A percentile compares a stretch with the other conserved stretches of the same genome.
Conservation (phyloP, 92 coral and sea anemone species). For the Plumapathes pennacea region DNA sequence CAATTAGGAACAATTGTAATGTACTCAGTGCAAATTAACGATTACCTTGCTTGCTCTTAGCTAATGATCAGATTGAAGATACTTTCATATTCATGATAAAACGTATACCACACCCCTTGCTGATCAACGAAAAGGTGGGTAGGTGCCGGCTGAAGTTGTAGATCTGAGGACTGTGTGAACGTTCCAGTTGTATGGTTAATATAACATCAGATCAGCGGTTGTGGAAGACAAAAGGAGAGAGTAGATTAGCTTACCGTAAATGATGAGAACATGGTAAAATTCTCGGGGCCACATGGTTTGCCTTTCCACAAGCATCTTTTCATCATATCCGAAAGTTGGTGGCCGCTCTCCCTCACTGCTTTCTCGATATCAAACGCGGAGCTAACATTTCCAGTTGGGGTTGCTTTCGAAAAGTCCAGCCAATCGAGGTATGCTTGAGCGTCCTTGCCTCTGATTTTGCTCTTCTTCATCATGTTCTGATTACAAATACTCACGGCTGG, state of each 20-base stretch:
- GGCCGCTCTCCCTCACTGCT: slow-evolving; percentile 37
- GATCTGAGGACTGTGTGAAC: too few species aligned
- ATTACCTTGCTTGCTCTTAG: too few species aligned
- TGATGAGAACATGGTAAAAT: slow-evolving; percentile 47
- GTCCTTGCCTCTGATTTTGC: slow-evolving; percentile 40
- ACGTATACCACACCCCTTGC: too few species aligned
- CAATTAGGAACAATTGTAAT: too few species aligned
- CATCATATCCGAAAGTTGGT: slow-evolving; percentile 43
- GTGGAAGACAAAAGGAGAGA: not conserved
- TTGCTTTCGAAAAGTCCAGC: slow-evolving; percentile 10
- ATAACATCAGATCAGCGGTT: not conserved
- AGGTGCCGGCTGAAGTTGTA: too few species aligned
- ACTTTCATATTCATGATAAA: too few species aligned
- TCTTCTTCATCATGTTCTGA: slow-evolving; percentile 40
- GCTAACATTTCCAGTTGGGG: too few species aligned
- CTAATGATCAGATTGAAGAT: too few species aligned
- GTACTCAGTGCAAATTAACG: too few species aligned
- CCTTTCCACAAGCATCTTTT: slow-evolving; percentile 50
- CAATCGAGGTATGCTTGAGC: slow-evolving; percentile 34
- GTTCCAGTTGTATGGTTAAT: not conserved
- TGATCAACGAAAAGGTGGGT: not conserved
- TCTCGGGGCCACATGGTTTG: slow-evolving; percentile 37
- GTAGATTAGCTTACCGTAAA: slow-evolving; percentile 12
- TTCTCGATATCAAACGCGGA: slow-evolving; percentile 38
- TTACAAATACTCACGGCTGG: slow-evolving; percentile 55